A percentile compares a stretch with the other conserved stretches of the same genome.
Evolutionary conservation across 2,797 vertebrate genomes (phyloP).

Genomic region (Choloepus didactylus): DNA sequence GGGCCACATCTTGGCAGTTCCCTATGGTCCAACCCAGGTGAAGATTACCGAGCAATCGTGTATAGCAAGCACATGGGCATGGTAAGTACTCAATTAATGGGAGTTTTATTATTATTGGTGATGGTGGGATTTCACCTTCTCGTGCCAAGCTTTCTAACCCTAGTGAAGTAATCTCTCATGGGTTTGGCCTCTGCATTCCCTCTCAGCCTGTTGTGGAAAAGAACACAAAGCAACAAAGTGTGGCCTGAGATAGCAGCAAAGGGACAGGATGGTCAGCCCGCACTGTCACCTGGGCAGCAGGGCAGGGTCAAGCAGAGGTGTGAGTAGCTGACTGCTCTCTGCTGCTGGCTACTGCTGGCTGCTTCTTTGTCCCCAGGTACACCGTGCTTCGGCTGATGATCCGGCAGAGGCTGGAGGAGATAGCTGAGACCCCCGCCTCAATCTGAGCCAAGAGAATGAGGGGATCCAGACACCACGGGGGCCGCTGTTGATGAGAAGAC

Average conservation of each 20-base stretch:
- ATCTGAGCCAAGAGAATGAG: conserved; percentile 80
- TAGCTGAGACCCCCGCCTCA: conserved; percentile 86
- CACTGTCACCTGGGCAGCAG: background rate
- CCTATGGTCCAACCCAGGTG: background rate
- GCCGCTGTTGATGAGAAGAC: background rate
- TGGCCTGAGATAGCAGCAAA: background rate
- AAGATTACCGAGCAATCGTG: background rate
- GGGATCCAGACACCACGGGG: background rate
- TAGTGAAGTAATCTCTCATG: background rate
- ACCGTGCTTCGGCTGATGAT: conserved; percentile 93
- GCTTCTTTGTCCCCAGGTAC: conserved; percentile 89
- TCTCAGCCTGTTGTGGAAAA: background rate
- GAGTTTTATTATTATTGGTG: too few species aligned
- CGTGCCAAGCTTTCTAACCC: background rate
- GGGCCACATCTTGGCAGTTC: background rate
- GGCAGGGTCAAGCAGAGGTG: rapidly evolving
- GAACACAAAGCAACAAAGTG: background rate
- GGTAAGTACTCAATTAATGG: background rate
- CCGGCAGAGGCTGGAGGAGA: conserved; percentile 94
- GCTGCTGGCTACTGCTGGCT: background rate
- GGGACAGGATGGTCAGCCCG: background rate
- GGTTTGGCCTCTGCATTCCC: background rate
- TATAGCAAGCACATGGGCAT: rapidly evolving
- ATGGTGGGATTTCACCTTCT: background rate
- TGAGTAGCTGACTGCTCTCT: background rate